Base-by-base conservation (phyloP, 1,140 invertebrate genomes). In the Drosophila burlai region DNA sequence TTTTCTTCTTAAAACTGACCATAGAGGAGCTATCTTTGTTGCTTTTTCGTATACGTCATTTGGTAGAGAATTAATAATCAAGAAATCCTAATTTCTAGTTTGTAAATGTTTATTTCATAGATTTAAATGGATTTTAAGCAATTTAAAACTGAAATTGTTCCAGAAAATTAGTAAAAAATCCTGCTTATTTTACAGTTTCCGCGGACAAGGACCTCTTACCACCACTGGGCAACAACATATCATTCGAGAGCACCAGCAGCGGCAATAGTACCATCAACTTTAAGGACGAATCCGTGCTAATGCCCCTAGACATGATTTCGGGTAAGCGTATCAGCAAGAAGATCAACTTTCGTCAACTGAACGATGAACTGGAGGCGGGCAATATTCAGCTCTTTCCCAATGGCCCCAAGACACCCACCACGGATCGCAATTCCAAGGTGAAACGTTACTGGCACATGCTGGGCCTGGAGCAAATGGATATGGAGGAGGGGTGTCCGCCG, bases 331-430 rank as follows among this genome's bases (percentile, higher is more conserved):
- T 84, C 0, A 73, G 63, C 31, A 72, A 49, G 8, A 81, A 79
- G n/a, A 31, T 90, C 11, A 89, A 79, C 24, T 73, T 90, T n/a
- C 77, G 66, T 0, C 55, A 90, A 24, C 46, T 89, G 3, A 89
- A 79, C 38, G 85, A 90, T 10, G 85, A 64, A 0, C 26, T 89
- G 15, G 79, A 84, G 31, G 46, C 85, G 11, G 84, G 84, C 9
- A 80, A 71, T 10, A 84, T 90, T 18, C 65, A 73, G 34, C 36
- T 90, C 0, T 84, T 81, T 71, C 69, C 75, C 2, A 69, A 89
- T 58, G 84, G 85, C 0, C 84, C 84, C 11, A 90, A 60, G 52
- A 90, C 85, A 0, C 84, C 84, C 16, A 72, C 45, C 0, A 85
- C 78, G 3, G 84, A 90, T 73, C 60, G 55, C 16, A 84, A 38